Evolutionary conservation across 2,797 vertebrate species (phyloP), one percentile per base, ranked within the genome.

Genomic region (Sebastes cheni): DNA sequence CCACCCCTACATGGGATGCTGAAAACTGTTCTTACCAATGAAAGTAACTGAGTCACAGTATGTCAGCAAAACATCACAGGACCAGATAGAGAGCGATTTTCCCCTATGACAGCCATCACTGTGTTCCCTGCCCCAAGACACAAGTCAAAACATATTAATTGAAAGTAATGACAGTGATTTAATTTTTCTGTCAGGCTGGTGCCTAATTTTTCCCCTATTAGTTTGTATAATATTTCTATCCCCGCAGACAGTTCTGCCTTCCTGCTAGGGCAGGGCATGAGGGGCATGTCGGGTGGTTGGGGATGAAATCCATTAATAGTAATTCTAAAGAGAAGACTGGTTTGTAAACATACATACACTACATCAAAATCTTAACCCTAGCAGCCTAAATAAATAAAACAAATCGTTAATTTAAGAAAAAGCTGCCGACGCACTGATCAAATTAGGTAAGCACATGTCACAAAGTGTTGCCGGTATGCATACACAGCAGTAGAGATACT

Each of bases 81-180:
- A 72, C 77, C 80, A 89, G 79, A 86, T 67, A 80, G 55, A 55
- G 83, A 88, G 73, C 77, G 79, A 87, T 70, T 86, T 91, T 65
- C 59, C 64, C 72, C 70, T 9, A 3, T 75, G 84, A 75, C 84
- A 82, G 80, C 69, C 65, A 62, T 61, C 30, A 67, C 78, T 81
- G 50, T 77, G 84, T 70, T 83, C 61, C 69, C 46, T 80, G 85
- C 90, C 91, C 79, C 75, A 69, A 90, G 86, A 90, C 72, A 83
- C 58, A 56, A 86, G 89, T 92, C 91, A 89, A 80, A 91, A 86
- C 88, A 90, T 72, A 88, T 92, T 91, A 87, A 91, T 84, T 89
- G 52, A 86, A 91, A 80, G 34, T 86, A 91, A 91, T 86, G 89
- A 89, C 86, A 83, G 68, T 80, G 69, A 85, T 88, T 87, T 81